These are phyloP conservation scores for Andrena trimmerana DNA, from an alignment of 2,888 invertebrate species.

Conservation along the genomic window DNA sequence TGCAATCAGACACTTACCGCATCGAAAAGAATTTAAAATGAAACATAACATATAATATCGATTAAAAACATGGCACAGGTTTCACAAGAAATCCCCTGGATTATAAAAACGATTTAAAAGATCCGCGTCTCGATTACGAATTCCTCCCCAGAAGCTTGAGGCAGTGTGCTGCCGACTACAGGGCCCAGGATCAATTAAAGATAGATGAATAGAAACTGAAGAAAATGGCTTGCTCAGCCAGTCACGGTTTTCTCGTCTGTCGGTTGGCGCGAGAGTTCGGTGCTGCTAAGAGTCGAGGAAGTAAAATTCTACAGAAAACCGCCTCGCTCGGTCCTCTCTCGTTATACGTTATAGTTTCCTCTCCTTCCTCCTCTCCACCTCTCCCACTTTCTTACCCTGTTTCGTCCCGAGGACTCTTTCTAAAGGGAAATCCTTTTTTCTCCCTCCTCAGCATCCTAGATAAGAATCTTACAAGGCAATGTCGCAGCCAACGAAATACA, in stretches of 20 bases:
- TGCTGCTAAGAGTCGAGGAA: constrained; percentile 40
- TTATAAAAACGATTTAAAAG: too few species aligned
- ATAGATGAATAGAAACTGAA: not conserved
- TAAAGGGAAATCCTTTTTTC: constrained; percentile 59
- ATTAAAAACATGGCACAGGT: too few species aligned
- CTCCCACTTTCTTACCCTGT: constrained; percentile 77
- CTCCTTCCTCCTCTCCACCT: constrained; percentile 34
- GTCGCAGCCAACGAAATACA: constrained; percentile 68
- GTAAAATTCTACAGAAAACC: constrained; percentile 22
- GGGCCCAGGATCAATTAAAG: not conserved
- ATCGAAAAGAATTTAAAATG: too few species aligned
- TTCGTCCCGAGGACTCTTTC: constrained; percentile 78
- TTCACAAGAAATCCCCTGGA: too few species aligned
- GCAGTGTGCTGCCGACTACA: too few species aligned
- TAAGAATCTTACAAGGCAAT: constrained; percentile 72
- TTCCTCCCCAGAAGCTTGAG: too few species aligned
- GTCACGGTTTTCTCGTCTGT: constrained; percentile 29
- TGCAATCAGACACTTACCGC: too few species aligned
- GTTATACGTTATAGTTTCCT: constrained; percentile 17
- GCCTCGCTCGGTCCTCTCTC: constrained; percentile 20
- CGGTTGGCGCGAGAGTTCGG: constrained; percentile 33
- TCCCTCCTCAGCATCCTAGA: constrained; percentile 60
- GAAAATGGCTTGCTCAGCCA: constrained; percentile 2
- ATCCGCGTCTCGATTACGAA: too few species aligned
- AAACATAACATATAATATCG: too few species aligned